Conservation (phyloP, 1,140 invertebrate species). For the Trichonephila clavata region DNA sequence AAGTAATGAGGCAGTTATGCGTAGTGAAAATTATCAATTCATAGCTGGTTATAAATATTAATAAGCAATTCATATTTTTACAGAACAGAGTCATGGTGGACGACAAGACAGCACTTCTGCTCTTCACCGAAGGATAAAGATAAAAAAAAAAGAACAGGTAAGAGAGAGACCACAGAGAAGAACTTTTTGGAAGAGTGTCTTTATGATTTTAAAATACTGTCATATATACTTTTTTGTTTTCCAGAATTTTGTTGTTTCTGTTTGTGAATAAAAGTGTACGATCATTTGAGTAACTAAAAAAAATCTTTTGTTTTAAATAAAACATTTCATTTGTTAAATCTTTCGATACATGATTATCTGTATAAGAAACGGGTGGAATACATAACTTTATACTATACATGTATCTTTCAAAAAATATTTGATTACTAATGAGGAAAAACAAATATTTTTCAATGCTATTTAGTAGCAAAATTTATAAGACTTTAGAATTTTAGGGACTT, state of each 20-base stretch:
- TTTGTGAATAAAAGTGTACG: too few relatives aligned
- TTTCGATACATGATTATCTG: too few relatives aligned
- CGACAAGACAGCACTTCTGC: conserved; percentile 2
- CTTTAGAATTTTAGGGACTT: too few relatives aligned
- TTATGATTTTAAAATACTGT: not conserved
- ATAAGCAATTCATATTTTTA: conserved; percentile 71
- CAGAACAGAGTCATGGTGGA: not conserved
- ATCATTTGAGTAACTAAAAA: too few relatives aligned
- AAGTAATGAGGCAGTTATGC: conserved; percentile 71
- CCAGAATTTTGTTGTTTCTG: not conserved
- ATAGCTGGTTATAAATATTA: conserved; percentile 71
- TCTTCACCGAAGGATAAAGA: not conserved
- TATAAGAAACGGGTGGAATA: too few relatives aligned
- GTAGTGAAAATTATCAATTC: conserved; percentile 65
- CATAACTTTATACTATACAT: too few relatives aligned
- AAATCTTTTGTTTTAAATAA: too few relatives aligned
- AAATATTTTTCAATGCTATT: too few relatives aligned
- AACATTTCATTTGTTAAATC: too few relatives aligned
- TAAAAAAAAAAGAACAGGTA: not conserved
- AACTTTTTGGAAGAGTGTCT: not conserved
- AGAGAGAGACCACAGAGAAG: not conserved
- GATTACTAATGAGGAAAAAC: too few relatives aligned
- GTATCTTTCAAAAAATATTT: too few relatives aligned
- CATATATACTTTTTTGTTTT: not conserved
- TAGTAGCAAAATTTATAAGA: too few relatives aligned